Percentiles rank a stretch among this genome's conserved stretches.
These are phyloP conservation scores for Rhea americana DNA, from an alignment of 2,113 vertebrate genomes.

Conservation along the genomic window DNA sequence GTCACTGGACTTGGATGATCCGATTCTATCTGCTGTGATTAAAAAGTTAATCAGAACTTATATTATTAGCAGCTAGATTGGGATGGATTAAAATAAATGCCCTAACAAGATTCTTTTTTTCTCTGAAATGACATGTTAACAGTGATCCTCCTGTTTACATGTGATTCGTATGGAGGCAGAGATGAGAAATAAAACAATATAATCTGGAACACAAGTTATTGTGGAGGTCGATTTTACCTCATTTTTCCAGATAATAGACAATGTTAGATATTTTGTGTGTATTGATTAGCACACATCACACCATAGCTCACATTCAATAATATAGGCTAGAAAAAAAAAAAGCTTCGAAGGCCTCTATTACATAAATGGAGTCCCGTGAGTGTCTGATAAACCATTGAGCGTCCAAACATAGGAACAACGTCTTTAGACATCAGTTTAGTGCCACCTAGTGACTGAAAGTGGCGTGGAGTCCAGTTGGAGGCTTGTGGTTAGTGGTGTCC, in stretches of 20 bases:
- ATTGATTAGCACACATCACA: neutral
- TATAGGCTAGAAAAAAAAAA: neutral
- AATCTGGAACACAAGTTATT: neutral
- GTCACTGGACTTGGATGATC: neutral
- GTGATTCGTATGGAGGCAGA: neutral
- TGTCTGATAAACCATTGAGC: accelerated
- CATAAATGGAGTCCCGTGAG: accelerated
- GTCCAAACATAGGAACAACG: accelerated
- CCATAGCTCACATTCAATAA: neutral
- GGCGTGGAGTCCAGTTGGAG: no score
- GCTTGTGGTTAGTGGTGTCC: no score
- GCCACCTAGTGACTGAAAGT: neutral
- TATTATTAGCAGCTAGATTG: neutral
- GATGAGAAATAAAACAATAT: neutral
- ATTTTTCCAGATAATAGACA: neutral
- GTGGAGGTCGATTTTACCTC: neutral
- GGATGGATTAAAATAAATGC: neutral
- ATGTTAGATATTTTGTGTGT: neutral
- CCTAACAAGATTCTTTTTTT: neutral
- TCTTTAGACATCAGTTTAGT: neutral
- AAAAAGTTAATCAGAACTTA: neutral
- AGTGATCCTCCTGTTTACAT: neutral
- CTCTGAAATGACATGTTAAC: neutral
- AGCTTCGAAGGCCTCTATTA: no score
- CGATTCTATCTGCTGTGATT: neutral